phyloP scores from a whole-genome alignment of 2,888 invertebrate species.

The Hyalella azteca region DNA sequence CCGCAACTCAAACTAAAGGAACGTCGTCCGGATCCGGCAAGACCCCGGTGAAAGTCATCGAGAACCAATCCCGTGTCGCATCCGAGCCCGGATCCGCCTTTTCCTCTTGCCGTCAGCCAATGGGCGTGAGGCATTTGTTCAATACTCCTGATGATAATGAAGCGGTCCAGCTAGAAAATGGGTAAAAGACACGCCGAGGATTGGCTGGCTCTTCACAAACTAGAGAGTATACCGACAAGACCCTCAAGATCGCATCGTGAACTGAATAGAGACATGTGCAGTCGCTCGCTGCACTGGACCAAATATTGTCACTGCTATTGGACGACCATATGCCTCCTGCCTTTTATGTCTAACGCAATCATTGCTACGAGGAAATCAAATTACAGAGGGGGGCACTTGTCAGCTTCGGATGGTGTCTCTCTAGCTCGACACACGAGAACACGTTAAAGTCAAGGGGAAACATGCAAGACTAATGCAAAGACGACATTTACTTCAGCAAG shows the following conservation, averaged over 20 bases:
- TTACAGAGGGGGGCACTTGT: conserved; percentile 1
- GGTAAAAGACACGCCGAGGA: conserved; percentile 33
- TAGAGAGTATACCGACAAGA: conserved; percentile 23
- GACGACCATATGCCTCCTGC: conserved; percentile 13
- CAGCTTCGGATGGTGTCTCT: too few species aligned
- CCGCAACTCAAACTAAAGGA: background rate
- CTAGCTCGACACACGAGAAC: conserved; percentile 1
- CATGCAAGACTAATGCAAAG: too few species aligned
- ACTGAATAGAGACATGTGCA: conserved; percentile 21
- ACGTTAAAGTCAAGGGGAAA: background rate
- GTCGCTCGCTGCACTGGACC: conserved; percentile 9
- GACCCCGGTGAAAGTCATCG: background rate
- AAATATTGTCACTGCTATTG: conserved; percentile 36
- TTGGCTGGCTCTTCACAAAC: conserved; percentile 37
- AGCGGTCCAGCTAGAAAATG: conserved; percentile 36
- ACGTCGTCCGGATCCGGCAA: conserved; percentile 17
- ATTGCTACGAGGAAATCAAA: background rate
- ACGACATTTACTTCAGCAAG: too few species aligned
- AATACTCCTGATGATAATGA: conserved; percentile 33
- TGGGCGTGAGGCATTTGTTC: background rate
- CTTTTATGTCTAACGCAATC: conserved; percentile 18
- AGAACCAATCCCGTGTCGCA: background rate
- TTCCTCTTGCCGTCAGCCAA: background rate
- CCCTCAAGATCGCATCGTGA: conserved; percentile 2
- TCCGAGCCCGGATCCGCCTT: background rate